These are phyloP conservation scores for Tachycineta bicolor DNA, from an alignment of 2,113 vertebrate genomes.

Conservation along the genomic window DNA sequence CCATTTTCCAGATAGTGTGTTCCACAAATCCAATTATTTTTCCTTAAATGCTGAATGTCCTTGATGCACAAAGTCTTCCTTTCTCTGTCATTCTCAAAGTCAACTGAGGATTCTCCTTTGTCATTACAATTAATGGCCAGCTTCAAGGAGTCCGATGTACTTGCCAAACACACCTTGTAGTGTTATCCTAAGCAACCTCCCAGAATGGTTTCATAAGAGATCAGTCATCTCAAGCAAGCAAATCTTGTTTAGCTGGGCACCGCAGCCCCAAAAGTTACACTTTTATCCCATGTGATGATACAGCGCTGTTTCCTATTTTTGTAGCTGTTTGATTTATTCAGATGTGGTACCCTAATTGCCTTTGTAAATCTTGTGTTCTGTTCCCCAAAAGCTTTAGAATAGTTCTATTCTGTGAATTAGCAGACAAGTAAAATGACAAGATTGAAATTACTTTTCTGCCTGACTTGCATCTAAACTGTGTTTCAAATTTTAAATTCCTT, in stretches of 20 bases:
- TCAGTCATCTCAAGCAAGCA: background rate
- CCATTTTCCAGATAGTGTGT: background rate
- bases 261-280: background rate
- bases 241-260: background rate
- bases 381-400: background rate
- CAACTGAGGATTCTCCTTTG: background rate
- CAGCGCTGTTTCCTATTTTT: background rate
- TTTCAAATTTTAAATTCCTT: slow-evolving; percentile 38
- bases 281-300: background rate
- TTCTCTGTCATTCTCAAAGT: background rate
- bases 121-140: background rate
- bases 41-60: background rate
- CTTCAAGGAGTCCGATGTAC: background rate
- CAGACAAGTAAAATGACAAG: background rate
- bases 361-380: background rate
- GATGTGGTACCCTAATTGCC: background rate
- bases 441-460: background rate
- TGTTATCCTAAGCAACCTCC: background rate
- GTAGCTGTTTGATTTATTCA: background rate
- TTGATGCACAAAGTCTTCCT: background rate
- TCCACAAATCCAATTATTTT: background rate
- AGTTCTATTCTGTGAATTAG: background rate
- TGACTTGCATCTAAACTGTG: background rate
- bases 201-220: background rate
- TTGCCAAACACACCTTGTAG: background rate